Conservation (phyloP, 2,888 invertebrate species). For the Acanthosepion pharaonis region DNA sequence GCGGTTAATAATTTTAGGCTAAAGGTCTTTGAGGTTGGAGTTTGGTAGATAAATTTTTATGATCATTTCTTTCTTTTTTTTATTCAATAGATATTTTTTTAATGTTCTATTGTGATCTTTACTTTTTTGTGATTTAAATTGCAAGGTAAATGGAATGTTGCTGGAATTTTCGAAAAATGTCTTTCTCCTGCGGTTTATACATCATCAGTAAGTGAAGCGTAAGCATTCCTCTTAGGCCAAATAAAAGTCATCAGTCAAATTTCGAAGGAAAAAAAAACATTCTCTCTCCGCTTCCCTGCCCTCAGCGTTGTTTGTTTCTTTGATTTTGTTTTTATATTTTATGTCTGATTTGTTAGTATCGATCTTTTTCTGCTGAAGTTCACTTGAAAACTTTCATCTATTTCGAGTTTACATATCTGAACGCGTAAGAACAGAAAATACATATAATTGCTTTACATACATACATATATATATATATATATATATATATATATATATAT, state of each 20-base stretch:
- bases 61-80: neutral
- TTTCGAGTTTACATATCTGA: neutral
- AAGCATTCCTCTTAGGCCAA: neutral
- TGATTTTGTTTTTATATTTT: neutral
- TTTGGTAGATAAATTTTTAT: neutral
- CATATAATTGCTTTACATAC: neutral
- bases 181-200: neutral
- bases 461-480: slow-evolving; percentile 13
- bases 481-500: neutral
- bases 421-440: neutral
- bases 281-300: neutral
- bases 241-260: neutral
- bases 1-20: neutral
- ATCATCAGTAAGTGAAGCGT: neutral
- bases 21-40: neutral
- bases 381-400: neutral
- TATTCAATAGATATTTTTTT: neutral
- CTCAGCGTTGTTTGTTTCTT: neutral
- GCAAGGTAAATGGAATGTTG: neutral
- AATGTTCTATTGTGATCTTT: neutral
- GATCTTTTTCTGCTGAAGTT: neutral
- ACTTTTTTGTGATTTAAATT: neutral
- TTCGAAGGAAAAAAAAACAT: neutral
- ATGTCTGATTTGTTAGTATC: neutral
- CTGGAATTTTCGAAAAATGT: neutral